Base-by-base conservation (phyloP, 2,113 vertebrate species). In the Gallinago jamesoni region DNA sequence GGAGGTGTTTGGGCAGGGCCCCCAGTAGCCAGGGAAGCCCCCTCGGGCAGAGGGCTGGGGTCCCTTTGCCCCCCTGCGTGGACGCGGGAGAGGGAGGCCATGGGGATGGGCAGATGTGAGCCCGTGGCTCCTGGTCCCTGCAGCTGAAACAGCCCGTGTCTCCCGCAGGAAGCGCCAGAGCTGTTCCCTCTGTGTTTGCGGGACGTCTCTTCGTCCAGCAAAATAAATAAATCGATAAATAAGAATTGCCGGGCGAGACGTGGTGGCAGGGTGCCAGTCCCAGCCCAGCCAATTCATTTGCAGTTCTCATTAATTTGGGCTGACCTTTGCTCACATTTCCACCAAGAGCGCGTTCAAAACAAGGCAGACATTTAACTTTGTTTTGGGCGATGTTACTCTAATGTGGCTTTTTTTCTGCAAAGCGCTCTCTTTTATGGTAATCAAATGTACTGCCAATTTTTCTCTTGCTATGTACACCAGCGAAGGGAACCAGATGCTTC, bases 401-500 rank as follows among this genome's bases (percentile, higher is more conserved):
- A 97, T 97, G 97, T 97, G 97, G 94, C 96, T 98, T 97, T 96
- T 98, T 98, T 97, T 97, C 94, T 95, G 89, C 96, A 93, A 93
- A 98, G 96, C 94, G 96, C 97, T 95, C 94, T 98, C 97, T 98
- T 98, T 97, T 98, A 98, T 98, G 98, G 98, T 98, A 98, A 98
- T 98, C 96, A 98, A 96, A 97, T 97, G 97, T 98, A 91, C 98
- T 98, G 98, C 98, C 98, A 98, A 95, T 93, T 97, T 98, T 97
- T 98, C 93, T 92, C 95, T 95, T 91, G 97, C 98, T 97, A 96
- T 97, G 98, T 95, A 97, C 96, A 98, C 97, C 97, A 98, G 95
- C 87, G 97, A 98, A 98, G 96, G 97, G 97, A 98, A 98, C 98
- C 98, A 98, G 98, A 98, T 98, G 98, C 98, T 98, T 97, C 28